Evolutionary conservation across 2,888 invertebrate species (phyloP).

Genomic region (Ennomos quercinarius): DNA sequence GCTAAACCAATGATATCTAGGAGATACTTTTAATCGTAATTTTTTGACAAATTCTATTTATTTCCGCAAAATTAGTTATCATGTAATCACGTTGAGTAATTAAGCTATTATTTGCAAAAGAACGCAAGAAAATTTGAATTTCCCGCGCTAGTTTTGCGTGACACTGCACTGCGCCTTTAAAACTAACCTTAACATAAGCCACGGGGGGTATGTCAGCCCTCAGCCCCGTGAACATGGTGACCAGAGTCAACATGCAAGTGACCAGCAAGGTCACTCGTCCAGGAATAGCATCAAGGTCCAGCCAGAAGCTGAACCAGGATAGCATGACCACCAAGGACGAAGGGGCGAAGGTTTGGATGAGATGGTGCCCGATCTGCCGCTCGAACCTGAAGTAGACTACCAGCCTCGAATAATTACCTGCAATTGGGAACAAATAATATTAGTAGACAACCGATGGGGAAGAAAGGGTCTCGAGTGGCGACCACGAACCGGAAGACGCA

Average conservation of each 20-base stretch:
- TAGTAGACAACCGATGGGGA: not conserved
- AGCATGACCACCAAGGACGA: constrained; percentile 93
- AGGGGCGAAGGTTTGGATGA: constrained; percentile 94
- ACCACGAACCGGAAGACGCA: no score
- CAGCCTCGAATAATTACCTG: constrained; percentile 91
- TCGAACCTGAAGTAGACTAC: constrained; percentile 93
- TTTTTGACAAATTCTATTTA: no score
- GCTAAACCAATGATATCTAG: no score
- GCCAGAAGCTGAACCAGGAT: constrained; percentile 95
- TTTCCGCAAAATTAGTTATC: no score
- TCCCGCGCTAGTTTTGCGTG: no score
- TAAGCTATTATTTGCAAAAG: no score
- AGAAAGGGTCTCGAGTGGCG: not conserved
- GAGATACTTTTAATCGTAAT: no score
- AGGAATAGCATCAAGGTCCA: constrained; percentile 93
- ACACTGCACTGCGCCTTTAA: no score
- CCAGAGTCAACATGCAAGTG: constrained; percentile 93
- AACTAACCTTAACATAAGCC: constrained; percentile 92
- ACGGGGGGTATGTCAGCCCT: constrained; percentile 94
- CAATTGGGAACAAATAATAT: constrained; percentile 33
- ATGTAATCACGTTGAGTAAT: no score
- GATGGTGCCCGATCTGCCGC: constrained; percentile 93
- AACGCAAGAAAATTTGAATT: no score
- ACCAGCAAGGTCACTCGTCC: constrained; percentile 92
- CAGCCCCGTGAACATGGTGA: constrained; percentile 94